Base-by-base conservation (phyloP, 2,888 invertebrate genomes). In the Euclidia mi region DNA sequence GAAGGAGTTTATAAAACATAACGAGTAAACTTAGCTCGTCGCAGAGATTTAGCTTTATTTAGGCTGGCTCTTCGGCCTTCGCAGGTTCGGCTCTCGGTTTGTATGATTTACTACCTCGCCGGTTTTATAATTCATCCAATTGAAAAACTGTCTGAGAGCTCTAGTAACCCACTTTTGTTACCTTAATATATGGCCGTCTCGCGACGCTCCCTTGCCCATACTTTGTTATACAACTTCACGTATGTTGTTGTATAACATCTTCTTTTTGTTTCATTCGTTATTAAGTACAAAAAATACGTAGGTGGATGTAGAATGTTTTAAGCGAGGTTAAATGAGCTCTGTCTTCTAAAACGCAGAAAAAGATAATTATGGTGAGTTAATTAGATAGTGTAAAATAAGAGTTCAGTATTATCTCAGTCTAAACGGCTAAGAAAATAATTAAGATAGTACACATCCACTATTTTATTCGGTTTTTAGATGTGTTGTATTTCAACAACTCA, bases 51-150 rank as follows among this genome's bases (percentile, higher is more conserved):
- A 48, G 18, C 34, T 32, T 25, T 6, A 25, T 6, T 25, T 25
- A 25, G 20, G 4, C 20, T 25, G 20, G 20, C 4, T 7, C n/a
- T n/a, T n/a, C n/a, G n/a, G n/a, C n/a, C n/a, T n/a, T n/a, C n/a
- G 20, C 20, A 11, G 11, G 11, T 20, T n/a, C 32, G 15, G 15
- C n/a, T 9, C 46, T 31, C 14, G 29, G 15, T 17, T 25, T 20
- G 42, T 15, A 43, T 47, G 42, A 52, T 35, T 46, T 46, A 52
- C 34, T 18, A 35, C 34, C 3, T 34, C 46, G 17, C 45, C 40
- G 45, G 41, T 43, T 37, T 47, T 47, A 55, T 55, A 42, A 42
- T 31, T 37, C 18, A 35, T 20, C 18, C 35, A 53, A 53, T 53
- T 47, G 53, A 53, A 53, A 47, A 53, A 42, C 18, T 46, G 42